phyloP scores from a whole-genome alignment of 2,888 invertebrate species.

The Pyrgus malvae region DNA sequence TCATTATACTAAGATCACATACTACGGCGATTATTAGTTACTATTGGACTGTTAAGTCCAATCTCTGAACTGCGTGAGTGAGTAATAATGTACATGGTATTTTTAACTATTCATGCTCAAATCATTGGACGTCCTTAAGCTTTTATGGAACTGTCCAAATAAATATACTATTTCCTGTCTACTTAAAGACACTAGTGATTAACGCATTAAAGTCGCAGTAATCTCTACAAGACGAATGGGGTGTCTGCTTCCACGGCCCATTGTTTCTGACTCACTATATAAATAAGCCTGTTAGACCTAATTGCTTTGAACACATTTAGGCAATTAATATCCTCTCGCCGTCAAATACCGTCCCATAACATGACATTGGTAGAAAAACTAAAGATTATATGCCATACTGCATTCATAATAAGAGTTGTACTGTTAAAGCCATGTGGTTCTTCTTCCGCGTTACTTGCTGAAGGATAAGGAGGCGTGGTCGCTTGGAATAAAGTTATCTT shows the following conservation, averaged over 20 bases:
- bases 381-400: background rate
- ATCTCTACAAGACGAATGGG: slow-evolving; percentile 23
- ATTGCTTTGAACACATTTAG: slow-evolving; percentile 45
- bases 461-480: slow-evolving; percentile 18
- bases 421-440: background rate
- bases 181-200: background rate
- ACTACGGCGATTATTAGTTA: no score
- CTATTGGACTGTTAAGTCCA: no score
- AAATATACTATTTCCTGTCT: slow-evolving; percentile 1
- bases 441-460: slow-evolving; percentile 23
- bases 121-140: background rate
- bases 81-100: no score
- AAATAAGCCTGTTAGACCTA: slow-evolving; percentile 43
- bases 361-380: slow-evolving; percentile 30
- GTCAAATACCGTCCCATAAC: slow-evolving; percentile 27
- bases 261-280: slow-evolving; percentile 33
- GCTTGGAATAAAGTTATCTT: slow-evolving; percentile 18
- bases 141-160: background rate
- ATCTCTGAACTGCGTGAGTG: no score
- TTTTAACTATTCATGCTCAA: no score
- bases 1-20: no score
- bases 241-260: slow-evolving; percentile 11
- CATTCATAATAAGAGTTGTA: background rate
- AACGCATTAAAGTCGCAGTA: slow-evolving; percentile 13
- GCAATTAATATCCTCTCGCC: slow-evolving; percentile 41